A percentile compares a stretch with the other conserved stretches of the same genome.
Evolutionary conservation across 2,888 invertebrate genomes (phyloP).

Genomic region (Drosophila peninsularis): DNA sequence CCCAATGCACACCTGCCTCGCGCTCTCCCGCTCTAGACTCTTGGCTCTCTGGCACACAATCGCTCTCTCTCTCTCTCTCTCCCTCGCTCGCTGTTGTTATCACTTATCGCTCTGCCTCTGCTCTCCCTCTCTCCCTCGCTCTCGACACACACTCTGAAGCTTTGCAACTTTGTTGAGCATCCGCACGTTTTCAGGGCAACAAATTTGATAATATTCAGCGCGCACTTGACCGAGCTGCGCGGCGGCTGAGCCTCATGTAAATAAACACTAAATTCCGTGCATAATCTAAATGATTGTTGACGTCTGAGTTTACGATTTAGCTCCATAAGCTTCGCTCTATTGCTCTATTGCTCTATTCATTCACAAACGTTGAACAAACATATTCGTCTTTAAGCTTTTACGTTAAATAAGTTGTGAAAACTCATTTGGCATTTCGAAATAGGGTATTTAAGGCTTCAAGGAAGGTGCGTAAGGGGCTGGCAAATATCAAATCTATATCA

Average conservation of each 20-base stretch:
- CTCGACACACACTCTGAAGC: neutral
- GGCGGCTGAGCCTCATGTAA: neutral
- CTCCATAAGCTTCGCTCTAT: neutral
- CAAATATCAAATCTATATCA: too few species aligned
- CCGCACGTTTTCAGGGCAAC: constrained; percentile 19
- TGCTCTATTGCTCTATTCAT: neutral
- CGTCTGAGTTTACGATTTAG: constrained; percentile 1
- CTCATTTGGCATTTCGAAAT: too few species aligned
- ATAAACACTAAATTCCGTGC: constrained; percentile 2
- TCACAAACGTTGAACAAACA: neutral
- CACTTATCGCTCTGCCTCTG: constrained; percentile 7
- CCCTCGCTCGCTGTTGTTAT: constrained; percentile 6
- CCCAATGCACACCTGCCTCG: constrained; percentile 11
- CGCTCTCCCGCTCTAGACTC: neutral
- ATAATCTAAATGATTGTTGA: constrained; percentile 1
- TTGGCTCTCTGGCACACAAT: constrained; percentile 1
- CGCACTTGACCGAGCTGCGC: neutral
- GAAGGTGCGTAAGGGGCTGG: too few species aligned
- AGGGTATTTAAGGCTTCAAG: too few species aligned
- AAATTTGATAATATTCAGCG: constrained; percentile 7
- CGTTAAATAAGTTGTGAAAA: neutral
- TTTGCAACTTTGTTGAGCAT: constrained; percentile 29
- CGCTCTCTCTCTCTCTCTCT: neutral
- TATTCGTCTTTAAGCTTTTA: neutral
- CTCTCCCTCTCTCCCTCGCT: neutral